Conservation (phyloP, 2,888 invertebrate genomes). For the Bombylius discolor region DNA sequence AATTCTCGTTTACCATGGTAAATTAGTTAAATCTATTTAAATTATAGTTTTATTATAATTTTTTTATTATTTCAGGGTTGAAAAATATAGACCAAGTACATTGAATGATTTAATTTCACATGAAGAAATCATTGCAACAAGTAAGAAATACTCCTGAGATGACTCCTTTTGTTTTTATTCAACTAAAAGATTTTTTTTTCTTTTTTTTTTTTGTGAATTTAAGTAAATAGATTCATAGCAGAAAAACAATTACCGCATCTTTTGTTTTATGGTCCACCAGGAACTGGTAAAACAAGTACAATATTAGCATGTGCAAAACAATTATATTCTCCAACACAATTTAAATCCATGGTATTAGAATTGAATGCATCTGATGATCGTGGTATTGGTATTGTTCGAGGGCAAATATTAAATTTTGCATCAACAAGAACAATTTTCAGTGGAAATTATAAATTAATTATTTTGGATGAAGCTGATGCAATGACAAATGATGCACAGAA, state of each 20-base stretch:
- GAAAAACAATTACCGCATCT: conserved; percentile 91
- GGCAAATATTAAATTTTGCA: conserved; percentile 90
- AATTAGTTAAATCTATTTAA: conserved; percentile 17
- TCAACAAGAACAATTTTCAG: conserved; percentile 92
- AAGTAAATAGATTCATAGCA: conserved; percentile 75
- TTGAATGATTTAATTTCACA: conserved; percentile 93
- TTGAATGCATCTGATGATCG: conserved; percentile 97
- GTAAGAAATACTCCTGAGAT: conserved; percentile 43
- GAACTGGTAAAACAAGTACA: conserved; percentile 96
- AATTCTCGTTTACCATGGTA: conserved; percentile 44
- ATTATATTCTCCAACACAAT: conserved; percentile 78
- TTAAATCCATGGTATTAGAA: conserved; percentile 87
- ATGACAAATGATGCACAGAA: conserved; percentile 99
- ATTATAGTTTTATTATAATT: background rate
- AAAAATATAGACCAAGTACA: conserved; percentile 90
- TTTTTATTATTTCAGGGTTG: conserved; percentile 58
- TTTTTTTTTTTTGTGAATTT: conserved; percentile 20
- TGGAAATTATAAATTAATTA: conserved; percentile 86
- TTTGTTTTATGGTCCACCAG: conserved; percentile 95
- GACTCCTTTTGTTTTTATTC: background rate
- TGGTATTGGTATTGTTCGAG: conserved; percentile 89
- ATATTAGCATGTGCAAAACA: conserved; percentile 90
- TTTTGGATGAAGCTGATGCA: conserved; percentile 97
- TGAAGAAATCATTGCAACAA: conserved; percentile 90
- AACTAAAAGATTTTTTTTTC: background rate